Base-by-base conservation (phyloP, 2,797 vertebrate genomes). In the Helostoma temminkii region DNA sequence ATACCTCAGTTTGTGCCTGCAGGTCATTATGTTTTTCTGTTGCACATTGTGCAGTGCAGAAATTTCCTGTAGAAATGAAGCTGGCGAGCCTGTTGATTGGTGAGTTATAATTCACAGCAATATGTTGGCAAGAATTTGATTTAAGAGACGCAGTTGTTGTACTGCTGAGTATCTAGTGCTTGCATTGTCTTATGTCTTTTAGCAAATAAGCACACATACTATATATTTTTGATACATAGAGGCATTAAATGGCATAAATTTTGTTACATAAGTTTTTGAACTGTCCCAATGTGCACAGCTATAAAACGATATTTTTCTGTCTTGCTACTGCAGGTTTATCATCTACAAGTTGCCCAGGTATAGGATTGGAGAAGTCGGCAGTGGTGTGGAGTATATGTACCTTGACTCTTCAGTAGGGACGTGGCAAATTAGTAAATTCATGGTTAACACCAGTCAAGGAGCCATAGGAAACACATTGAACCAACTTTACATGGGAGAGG, bases 261-360 rank as follows among this genome's bases (percentile, higher is more conserved):
- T n/a, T n/a, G n/a, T n/a, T n/a, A n/a, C n/a, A n/a, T n/a, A n/a
- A n/a, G n/a, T n/a, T n/a, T n/a, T n/a, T n/a, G n/a, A n/a, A n/a
- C n/a, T n/a, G n/a, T n/a, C n/a, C n/a, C n/a, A n/a, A n/a, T n/a
- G n/a, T n/a, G n/a, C n/a, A n/a, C n/a, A n/a, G n/a, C n/a, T n/a
- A n/a, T n/a, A n/a, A n/a, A n/a, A n/a, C n/a, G n/a, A 15, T 30
- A 8, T 6, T 49, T 52, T 18, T 59, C 4, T 48, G 8, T 66
- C 14, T 0, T 7, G 53, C n/a, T 1, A 5, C 47, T 70, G 22
- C 88, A 98, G 97, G 97, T 97, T 97, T 77, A 75, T 90, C 59
- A 92, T 98, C 80, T 98, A 98, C 89, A 98, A 99, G 72, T 77
- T 98, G 80, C 97, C 96, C 4, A 94, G 76, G 83, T 80, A 87